Evolutionary conservation across 2,113 vertebrate species (phyloP).

Genomic region (Poecilia latipinna): DNA sequence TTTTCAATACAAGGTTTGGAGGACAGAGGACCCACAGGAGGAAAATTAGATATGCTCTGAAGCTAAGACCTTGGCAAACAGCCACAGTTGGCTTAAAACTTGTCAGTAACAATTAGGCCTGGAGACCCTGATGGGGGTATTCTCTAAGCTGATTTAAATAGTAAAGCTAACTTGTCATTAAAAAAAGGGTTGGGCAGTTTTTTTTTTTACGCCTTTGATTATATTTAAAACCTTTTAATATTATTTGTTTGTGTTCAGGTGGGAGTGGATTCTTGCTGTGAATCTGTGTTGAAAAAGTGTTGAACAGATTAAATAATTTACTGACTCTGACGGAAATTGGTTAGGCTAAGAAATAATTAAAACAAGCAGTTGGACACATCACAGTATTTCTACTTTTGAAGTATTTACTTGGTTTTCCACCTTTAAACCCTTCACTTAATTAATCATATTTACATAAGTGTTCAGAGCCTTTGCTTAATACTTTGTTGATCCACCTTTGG

Average conservation of each 20-base stretch:
- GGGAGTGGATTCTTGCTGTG: background rate
- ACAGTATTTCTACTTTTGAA: too few species aligned
- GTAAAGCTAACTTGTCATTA: slow-evolving; percentile 5
- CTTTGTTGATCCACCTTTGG: too few species aligned
- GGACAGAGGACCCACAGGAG: slow-evolving; percentile 1
- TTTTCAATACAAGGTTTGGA: slow-evolving; percentile 3
- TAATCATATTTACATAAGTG: too few species aligned
- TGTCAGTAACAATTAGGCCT: slow-evolving; percentile 15
- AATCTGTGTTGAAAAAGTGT: slow-evolving; percentile 10
- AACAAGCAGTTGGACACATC: too few species aligned
- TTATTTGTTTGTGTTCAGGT: background rate
- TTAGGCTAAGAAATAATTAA: slow-evolving; percentile 44
- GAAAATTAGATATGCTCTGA: slow-evolving; percentile 27
- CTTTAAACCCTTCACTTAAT: too few species aligned
- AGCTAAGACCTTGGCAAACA: slow-evolving; percentile 1
- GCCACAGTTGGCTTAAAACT: slow-evolving; percentile 23
- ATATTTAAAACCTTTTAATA: background rate
- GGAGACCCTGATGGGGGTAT: slow-evolving; percentile 14
- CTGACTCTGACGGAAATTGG: slow-evolving; percentile 29
- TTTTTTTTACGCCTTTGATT: background rate
- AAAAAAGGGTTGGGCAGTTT: background rate
- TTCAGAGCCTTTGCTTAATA: too few species aligned
- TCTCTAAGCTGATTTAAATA: slow-evolving; percentile 23
- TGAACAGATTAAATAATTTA: slow-evolving; percentile 46
- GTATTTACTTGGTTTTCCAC: too few species aligned